phyloP scores from a whole-genome alignment of 1,140 invertebrate genomes.

The Homarus americanus region DNA sequence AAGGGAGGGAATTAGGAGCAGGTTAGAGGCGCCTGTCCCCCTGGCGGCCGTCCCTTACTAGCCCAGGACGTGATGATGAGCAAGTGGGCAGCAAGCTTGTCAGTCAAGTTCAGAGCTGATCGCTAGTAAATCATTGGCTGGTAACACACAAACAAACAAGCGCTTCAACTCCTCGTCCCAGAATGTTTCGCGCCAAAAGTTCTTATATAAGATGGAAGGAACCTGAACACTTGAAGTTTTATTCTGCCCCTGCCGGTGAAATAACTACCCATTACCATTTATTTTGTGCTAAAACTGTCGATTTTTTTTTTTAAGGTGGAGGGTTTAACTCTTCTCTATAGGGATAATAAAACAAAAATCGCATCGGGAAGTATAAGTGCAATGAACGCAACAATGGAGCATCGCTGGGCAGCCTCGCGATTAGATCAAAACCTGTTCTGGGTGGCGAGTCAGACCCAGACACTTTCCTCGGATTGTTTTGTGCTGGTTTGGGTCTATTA shows the following conservation, averaged over 20 bases:
- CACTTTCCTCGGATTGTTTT: not conserved
- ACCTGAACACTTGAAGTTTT: no score
- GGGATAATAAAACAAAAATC: not conserved
- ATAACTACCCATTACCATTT: no score
- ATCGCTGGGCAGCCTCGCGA: not conserved
- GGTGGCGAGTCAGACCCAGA: not conserved
- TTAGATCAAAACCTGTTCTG: slow-evolving; percentile 46
- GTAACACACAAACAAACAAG: not conserved
- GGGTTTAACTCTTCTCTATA: not conserved
- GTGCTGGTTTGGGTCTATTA: not conserved
- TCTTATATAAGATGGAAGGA: no score
- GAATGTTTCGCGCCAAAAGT: not conserved
- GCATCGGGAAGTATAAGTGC: not conserved
- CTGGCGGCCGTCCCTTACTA: no score
- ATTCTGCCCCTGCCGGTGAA: no score
- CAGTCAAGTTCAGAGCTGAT: not conserved
- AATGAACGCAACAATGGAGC: not conserved
- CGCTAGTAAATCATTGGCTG: not conserved
- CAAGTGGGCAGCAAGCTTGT: not conserved
- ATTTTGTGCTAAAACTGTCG: no score
- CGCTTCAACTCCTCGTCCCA: not conserved
- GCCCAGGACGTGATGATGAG: no score
- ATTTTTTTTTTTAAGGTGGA: no score
- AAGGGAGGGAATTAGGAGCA: not conserved
- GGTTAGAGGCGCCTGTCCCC: not conserved